phyloP scores from a whole-genome alignment of 2,797 vertebrate species.

The Acanthurus leucopareius region DNA sequence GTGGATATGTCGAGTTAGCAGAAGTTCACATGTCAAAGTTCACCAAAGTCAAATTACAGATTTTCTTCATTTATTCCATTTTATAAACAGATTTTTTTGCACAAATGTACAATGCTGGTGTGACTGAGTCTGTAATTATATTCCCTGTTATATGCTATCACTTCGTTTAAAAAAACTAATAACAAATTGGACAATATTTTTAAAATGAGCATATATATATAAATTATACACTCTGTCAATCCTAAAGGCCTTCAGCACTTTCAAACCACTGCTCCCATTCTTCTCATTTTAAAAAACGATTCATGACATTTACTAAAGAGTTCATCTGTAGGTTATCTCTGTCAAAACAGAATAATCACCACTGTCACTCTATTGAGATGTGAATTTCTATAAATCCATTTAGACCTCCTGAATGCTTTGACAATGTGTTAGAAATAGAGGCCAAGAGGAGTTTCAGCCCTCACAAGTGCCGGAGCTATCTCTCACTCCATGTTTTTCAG shows the following conservation, averaged over 20 bases:
- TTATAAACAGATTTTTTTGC: too few relatives aligned
- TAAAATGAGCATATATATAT: too few relatives aligned
- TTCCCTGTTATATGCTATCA: too few relatives aligned
- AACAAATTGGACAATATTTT: too few relatives aligned
- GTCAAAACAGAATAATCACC: conserved; percentile 44
- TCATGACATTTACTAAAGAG: conserved; percentile 26
- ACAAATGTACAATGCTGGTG: too few relatives aligned
- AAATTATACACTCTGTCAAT: not conserved
- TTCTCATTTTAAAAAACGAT: conserved; percentile 11
- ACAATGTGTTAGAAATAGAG: conserved; percentile 67
- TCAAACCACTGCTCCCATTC: not conserved
- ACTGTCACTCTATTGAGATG: conserved; percentile 39
- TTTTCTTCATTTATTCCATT: too few relatives aligned
- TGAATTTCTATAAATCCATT: conserved; percentile 55
- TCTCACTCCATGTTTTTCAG: conserved; percentile 74
- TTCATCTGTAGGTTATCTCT: conserved; percentile 28
- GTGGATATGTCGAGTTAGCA: too few relatives aligned
- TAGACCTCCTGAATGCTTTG: conserved; percentile 47
- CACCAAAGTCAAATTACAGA: too few relatives aligned
- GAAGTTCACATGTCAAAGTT: too few relatives aligned
- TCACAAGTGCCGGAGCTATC: conserved; percentile 69
- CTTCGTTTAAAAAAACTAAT: too few relatives aligned
- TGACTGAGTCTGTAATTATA: too few relatives aligned
- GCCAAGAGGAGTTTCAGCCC: conserved; percentile 58
- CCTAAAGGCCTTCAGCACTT: not conserved